Conservation (phyloP, 2,113 vertebrate species). For the Aphyosemion australe region DNA sequence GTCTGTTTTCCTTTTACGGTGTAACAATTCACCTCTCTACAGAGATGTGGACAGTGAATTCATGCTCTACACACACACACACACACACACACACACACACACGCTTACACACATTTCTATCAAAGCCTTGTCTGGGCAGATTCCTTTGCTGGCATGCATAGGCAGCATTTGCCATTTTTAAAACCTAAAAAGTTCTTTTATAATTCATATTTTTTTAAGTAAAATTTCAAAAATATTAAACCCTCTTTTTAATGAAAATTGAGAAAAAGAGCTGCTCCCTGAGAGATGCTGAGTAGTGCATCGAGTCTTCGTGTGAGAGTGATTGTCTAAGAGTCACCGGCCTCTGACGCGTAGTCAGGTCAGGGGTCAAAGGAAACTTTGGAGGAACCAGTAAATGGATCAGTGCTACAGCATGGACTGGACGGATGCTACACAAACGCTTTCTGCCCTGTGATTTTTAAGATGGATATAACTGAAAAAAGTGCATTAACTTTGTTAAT, state of each 20-base stretch:
- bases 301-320: slow-evolving; percentile 71
- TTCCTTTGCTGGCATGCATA: slow-evolving; percentile 60
- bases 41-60: slow-evolving; percentile 79
- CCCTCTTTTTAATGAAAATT: slow-evolving; percentile 79
- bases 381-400: slow-evolving; percentile 17
- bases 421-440: not conserved
- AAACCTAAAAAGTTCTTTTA: slow-evolving; percentile 69
- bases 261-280: slow-evolving; percentile 78
- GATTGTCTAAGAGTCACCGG: slow-evolving; percentile 74
- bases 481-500: not conserved
- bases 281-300: slow-evolving; percentile 76
- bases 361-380: slow-evolving; percentile 22
- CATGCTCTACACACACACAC: slow-evolving; percentile 46
- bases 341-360: slow-evolving; percentile 58
- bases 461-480: not conserved
- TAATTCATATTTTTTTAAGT: slow-evolving; percentile 56
- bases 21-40: slow-evolving; percentile 41
- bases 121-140: slow-evolving; percentile 94
- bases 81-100: slow-evolving; percentile 23
- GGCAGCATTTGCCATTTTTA: slow-evolving; percentile 51
- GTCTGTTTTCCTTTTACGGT: slow-evolving; percentile 33
- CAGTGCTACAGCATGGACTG: slow-evolving; percentile 9
- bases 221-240: slow-evolving; percentile 78
- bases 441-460: not conserved
- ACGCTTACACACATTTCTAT: slow-evolving; percentile 64